A percentile compares a stretch with the other conserved stretches of the same genome.
phyloP scores from a whole-genome alignment of 2,113 vertebrate species.

The Dasypus novemcinctus region DNA sequence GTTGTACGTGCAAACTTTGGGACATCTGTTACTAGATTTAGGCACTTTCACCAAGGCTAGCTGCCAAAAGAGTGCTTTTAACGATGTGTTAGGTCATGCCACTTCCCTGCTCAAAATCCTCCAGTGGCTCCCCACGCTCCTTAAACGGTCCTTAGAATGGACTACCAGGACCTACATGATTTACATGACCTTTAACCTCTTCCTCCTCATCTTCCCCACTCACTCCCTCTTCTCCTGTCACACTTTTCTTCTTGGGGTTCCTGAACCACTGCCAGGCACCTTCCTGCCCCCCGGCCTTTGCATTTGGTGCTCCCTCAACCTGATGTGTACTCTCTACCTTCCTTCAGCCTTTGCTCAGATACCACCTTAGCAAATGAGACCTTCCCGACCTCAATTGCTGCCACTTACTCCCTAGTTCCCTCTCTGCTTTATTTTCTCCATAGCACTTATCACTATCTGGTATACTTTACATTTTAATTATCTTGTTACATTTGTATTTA shows the following conservation, averaged over 20 bases:
- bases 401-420: background rate
- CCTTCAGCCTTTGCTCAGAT: background rate
- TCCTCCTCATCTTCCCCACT: background rate
- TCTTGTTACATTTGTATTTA: slow-evolving; percentile 19
- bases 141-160: background rate
- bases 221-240: background rate
- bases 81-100: background rate
- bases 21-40: slow-evolving; percentile 49
- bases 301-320: background rate
- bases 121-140: background rate
- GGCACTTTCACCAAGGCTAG: background rate
- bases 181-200: background rate
- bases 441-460: background rate
- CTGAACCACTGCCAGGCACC: background rate
- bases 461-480: background rate
- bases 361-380: background rate
- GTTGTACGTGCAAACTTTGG: slow-evolving; percentile 47
- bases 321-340: background rate
- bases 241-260: background rate
- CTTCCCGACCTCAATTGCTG: background rate
- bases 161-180: background rate
- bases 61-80: background rate
- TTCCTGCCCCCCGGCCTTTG: background rate
- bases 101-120: background rate
- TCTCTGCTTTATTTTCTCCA: background rate